A percentile compares a stretch with the other conserved stretches of the same genome.
Conservation (phyloP, 2,113 vertebrate genomes). For the Charadrius vociferus region DNA sequence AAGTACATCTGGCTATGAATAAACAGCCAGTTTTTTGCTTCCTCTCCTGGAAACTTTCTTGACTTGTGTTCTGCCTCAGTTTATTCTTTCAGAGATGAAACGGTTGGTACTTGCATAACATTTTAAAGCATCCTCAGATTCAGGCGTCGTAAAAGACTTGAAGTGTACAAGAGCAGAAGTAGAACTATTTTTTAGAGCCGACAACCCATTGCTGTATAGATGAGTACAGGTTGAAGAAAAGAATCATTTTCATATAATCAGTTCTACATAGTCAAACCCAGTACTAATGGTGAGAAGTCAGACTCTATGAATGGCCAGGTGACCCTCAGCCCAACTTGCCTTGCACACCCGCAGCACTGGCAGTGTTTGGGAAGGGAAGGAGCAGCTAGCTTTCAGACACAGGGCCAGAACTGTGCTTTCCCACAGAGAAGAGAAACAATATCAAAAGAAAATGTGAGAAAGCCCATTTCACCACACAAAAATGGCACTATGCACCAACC, state of each 20-base stretch:
- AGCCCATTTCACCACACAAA: neutral
- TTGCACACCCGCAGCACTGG: neutral
- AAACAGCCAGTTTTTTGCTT: slow-evolving; percentile 44
- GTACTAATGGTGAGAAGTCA: neutral
- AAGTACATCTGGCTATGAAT: slow-evolving; percentile 28
- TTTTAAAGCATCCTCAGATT: neutral
- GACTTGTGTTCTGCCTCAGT: neutral
- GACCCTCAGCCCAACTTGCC: neutral
- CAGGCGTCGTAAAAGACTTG: neutral
- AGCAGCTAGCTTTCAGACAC: neutral
- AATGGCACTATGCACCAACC: neutral
- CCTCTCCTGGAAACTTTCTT: slow-evolving; percentile 46
- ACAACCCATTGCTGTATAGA: neutral
- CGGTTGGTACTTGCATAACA: neutral
- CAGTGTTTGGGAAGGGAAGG: neutral
- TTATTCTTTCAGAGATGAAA: slow-evolving; percentile 8
- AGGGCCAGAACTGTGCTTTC: neutral
- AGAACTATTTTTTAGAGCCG: neutral
- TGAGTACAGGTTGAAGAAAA: neutral
- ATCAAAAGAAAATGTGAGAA: neutral
- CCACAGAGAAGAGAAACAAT: neutral
- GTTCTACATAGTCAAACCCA: neutral
- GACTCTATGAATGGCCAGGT: neutral
- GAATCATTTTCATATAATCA: neutral
- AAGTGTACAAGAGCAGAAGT: neutral